These are phyloP conservation scores for Hetaerina americana DNA, from an alignment of 1,140 invertebrate genomes.

Conservation along the genomic window DNA sequence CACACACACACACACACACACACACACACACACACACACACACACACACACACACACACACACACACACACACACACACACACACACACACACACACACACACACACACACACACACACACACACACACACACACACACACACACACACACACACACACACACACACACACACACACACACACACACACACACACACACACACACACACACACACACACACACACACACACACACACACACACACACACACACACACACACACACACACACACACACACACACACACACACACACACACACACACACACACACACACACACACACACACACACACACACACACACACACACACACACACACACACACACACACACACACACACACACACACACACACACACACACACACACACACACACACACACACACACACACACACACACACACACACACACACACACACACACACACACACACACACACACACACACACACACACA, in stretches of 20 bases:
- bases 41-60: constrained; percentile 11
- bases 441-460: constrained; percentile 11
- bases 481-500: constrained; percentile 11
- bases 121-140: constrained; percentile 11
- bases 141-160: constrained; percentile 10
- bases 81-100: constrained; percentile 11
- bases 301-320: constrained; percentile 14
- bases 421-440: constrained; percentile 14
- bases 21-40: constrained; percentile 11
- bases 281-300: constrained; percentile 14
- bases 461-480: constrained; percentile 11
- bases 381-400: constrained; percentile 14
- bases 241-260: no score
- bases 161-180: constrained; percentile 10
- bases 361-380: constrained; percentile 14
- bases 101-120: constrained; percentile 11
- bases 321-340: constrained; percentile 14
- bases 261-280: no score
- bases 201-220: no score
- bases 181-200: no score
- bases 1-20: constrained; percentile 11
- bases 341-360: constrained; percentile 14
- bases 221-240: no score
- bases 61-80: constrained; percentile 11
- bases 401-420: constrained; percentile 14